Conservation (phyloP, 2,888 invertebrate species). For the Microchrysa polita region DNA sequence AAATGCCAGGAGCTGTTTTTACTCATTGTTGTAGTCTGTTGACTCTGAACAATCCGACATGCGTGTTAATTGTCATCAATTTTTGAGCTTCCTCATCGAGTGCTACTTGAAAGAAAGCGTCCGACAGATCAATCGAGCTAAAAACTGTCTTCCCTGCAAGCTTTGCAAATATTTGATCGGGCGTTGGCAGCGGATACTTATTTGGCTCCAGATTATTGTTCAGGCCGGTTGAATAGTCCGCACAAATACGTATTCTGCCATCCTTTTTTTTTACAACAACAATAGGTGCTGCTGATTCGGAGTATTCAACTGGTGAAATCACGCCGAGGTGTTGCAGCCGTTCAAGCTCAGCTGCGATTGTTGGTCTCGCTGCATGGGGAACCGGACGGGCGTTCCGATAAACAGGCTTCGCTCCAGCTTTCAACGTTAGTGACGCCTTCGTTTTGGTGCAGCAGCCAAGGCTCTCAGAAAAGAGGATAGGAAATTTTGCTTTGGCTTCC, state of each 20-base stretch:
- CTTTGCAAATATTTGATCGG: slow-evolving; percentile 16
- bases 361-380: slow-evolving; percentile 1
- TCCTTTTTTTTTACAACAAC: slow-evolving; percentile 23
- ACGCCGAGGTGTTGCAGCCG: neutral
- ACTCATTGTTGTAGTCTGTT: no score
- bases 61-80: no score
- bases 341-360: neutral
- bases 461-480: slow-evolving; percentile 7
- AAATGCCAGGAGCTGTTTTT: no score
- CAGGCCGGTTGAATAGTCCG: slow-evolving; percentile 25
- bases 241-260: slow-evolving; percentile 28
- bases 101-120: no score
- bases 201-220: slow-evolving; percentile 20
- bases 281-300: slow-evolving; percentile 30
- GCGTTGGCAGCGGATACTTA: slow-evolving; percentile 31
- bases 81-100: no score
- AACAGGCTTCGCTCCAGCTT: neutral
- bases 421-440: neutral
- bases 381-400: slow-evolving; percentile 17
- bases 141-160: neutral
- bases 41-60: slow-evolving; percentile 15
- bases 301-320: neutral
- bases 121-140: neutral
- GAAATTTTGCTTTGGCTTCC: slow-evolving; percentile 34
- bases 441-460: slow-evolving; percentile 25